Evolutionary conservation across 2,113 vertebrate species (phyloP), one percentile per base, ranked within the genome.

Genomic region (Engraulis encrasicolus): DNA sequence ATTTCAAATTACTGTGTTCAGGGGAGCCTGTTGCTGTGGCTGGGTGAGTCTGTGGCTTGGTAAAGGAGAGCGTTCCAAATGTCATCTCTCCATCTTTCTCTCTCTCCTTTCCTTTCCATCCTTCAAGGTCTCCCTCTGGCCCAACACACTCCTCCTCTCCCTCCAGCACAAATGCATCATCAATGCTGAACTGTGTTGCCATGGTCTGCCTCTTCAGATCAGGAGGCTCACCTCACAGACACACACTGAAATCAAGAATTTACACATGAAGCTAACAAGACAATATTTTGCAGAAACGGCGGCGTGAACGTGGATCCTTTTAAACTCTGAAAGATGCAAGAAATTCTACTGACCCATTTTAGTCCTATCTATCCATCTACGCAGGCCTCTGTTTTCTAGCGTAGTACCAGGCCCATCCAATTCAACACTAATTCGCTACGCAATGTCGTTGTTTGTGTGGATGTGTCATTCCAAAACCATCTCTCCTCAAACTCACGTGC

Each of bases 1-100:
- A 95, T 86, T 95, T 95, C 6, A 95, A 90, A 88, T 93, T 94
- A 82, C 92, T 94, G 92, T 95, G 93, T 20, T 95, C 94, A 0
- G 89, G 85, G 5, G 92, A 86, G 79, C 86, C 86, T 0, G 87
- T 5, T 6, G 85, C 86, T 34, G 89, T 82, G 0, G 91, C 86
- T 0, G 91, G 91, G 40, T 90, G 92, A 88, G 83, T 85, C 86
- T 95, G 94, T 40, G 93, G 89, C 87, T 95, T 95, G 34, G 92
- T 89, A 85, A 95, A 96, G 27, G 89, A 87, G 6, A 96, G 90
- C 15, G 93, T 89, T 5, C 95, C 95, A 61, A 95, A 96, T 0
- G 92, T 95, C 91, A 95, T 92, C 86, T 96, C 94, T 85, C 90
- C 94, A 31, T 94, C 93, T 74, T 85, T 92, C 23, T 94, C 93